Percentiles rank a stretch among this genome's conserved stretches.
Conservation (phyloP, 2,113 vertebrate species). For the Maccullochella peelii region DNA sequence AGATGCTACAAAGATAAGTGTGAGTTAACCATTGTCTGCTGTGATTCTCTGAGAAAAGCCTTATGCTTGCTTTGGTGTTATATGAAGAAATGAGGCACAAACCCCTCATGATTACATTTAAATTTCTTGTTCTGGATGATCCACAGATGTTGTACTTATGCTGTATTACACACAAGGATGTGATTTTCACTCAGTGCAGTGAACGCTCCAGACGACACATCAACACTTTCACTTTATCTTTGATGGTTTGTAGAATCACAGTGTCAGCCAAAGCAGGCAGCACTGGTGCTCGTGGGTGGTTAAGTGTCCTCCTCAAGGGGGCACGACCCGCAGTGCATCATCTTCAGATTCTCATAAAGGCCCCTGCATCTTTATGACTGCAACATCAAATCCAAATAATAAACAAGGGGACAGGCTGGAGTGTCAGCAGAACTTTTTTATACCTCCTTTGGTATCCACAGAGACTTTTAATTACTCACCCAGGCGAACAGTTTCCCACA, state of each 20-base stretch:
- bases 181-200: not conserved
- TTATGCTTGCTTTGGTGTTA: conserved; percentile 30
- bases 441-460: conserved; percentile 10
- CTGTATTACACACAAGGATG: conserved; percentile 10
- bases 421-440: conserved; percentile 45
- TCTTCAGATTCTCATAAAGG: conserved; percentile 51
- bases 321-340: conserved; percentile 24
- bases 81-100: conserved; percentile 28
- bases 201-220: not conserved
- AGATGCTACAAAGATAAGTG: conserved; percentile 96
- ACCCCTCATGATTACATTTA: conserved; percentile 28
- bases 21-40: conserved; percentile 82
- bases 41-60: conserved; percentile 16
- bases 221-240: conserved; percentile 23
- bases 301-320: conserved; percentile 46
- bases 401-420: conserved; percentile 22
- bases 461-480: conserved; percentile 6
- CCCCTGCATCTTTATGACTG: conserved; percentile 48
- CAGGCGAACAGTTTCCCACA: conserved; percentile 8
- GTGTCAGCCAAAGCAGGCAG: conserved; percentile 32
- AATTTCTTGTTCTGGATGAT: conserved; percentile 36
- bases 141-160: conserved; percentile 33
- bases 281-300: conserved; percentile 31
- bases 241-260: conserved; percentile 27
- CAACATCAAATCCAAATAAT: conserved; percentile 35